Conservation (phyloP, 1,140 invertebrate species). For the Habropoda laboriosa region DNA sequence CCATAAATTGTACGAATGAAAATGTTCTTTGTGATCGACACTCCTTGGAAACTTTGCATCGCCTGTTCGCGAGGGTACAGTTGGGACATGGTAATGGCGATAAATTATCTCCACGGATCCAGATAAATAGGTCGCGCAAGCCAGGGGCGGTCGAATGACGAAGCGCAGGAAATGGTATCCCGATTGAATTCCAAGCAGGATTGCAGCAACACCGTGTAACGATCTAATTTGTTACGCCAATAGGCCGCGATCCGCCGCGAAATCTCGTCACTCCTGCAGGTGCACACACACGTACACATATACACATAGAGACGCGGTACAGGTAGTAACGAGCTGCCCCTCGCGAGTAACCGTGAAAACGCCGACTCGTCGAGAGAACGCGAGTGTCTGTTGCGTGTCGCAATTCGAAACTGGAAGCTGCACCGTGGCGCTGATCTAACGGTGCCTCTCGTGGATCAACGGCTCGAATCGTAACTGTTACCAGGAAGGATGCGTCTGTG, state of each 20-base stretch:
- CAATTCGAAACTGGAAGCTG: conserved; percentile 13
- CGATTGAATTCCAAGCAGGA: conserved; percentile 51
- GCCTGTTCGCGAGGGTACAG: neutral
- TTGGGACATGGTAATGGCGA: conserved; percentile 19
- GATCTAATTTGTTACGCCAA: conserved; percentile 60
- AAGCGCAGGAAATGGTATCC: conserved; percentile 31
- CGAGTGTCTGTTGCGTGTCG: neutral
- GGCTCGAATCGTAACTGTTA: neutral
- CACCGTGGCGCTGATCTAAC: neutral
- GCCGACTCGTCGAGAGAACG: neutral
- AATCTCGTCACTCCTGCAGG: conserved; percentile 40
- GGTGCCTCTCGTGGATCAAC: conserved; percentile 14
- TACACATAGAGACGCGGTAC: too few species aligned
- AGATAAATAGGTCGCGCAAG: conserved; percentile 56
- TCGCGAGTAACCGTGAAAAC: conserved; percentile 24
- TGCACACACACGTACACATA: too few species aligned
- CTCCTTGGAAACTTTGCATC: conserved; percentile 6
- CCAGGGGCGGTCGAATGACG: conserved; percentile 17
- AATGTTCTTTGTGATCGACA: conserved; percentile 24
- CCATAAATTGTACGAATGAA: conserved; percentile 29
- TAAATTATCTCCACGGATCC: conserved; percentile 43
- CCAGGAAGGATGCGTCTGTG: neutral
- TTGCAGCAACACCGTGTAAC: conserved; percentile 51
- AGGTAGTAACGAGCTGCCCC: neutral
- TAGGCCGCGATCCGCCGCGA: conserved; percentile 31